These are phyloP conservation scores for Eutolmus rufibarbis DNA, from an alignment of 2,888 invertebrate species.

Conservation along the genomic window DNA sequence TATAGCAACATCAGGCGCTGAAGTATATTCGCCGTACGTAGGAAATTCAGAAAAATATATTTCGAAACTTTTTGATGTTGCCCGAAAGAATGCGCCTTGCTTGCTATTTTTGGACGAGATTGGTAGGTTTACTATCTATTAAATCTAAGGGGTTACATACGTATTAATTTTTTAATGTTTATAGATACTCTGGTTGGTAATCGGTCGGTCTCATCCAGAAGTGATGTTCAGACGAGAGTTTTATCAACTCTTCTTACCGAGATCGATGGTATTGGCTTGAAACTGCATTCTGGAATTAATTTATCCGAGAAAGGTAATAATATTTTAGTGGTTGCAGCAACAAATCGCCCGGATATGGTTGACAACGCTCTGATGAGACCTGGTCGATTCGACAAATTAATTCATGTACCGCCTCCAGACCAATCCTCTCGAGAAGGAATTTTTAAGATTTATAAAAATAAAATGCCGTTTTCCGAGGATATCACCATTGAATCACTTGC, in stretches of 20 bases:
- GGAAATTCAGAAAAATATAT: slow-evolving; percentile 71
- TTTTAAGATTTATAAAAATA: slow-evolving; percentile 61
- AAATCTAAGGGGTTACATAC: background rate
- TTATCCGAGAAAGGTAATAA: slow-evolving; percentile 50
- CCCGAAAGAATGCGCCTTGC: slow-evolving; percentile 68
- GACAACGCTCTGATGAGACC: slow-evolving; percentile 71
- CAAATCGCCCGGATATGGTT: slow-evolving; percentile 71
- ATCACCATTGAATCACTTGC: slow-evolving; percentile 63
- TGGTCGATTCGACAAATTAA: slow-evolving; percentile 69
- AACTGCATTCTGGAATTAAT: slow-evolving; percentile 12
- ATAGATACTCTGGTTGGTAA: slow-evolving; percentile 65
- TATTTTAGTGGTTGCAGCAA: slow-evolving; percentile 70
- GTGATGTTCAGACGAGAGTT: slow-evolving; percentile 67
- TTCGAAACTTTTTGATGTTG: slow-evolving; percentile 67
- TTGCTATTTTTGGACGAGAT: slow-evolving; percentile 73
- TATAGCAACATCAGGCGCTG: slow-evolving; percentile 68
- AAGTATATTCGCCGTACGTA: slow-evolving; percentile 71
- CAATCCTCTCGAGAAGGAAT: slow-evolving; percentile 63
- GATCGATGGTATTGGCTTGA: slow-evolving; percentile 70
- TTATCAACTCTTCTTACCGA: slow-evolving; percentile 70
- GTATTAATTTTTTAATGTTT: background rate
- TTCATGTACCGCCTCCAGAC: slow-evolving; percentile 70
- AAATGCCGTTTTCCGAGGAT: slow-evolving; percentile 63
- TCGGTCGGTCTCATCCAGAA: slow-evolving; percentile 54
- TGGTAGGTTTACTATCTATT: slow-evolving; percentile 55